Percentiles rank a stretch among this genome's conserved stretches.
These are phyloP conservation scores for Marmota flaviventris DNA, from an alignment of 2,113 vertebrate species.

Conservation along the genomic window DNA sequence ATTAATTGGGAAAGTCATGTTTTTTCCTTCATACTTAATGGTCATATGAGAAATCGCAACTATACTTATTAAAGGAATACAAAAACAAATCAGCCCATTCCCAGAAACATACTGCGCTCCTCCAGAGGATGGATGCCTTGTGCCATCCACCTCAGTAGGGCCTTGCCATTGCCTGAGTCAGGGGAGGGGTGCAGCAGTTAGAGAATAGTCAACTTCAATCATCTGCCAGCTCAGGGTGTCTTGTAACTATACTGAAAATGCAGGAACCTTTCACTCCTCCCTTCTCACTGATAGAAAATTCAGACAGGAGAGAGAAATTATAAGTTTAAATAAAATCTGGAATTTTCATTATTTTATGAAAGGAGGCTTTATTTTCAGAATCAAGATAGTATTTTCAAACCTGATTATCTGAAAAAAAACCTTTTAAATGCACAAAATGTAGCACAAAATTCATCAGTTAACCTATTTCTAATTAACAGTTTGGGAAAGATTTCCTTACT, in stretches of 20 bases:
- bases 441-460: conserved; percentile 13
- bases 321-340: background rate
- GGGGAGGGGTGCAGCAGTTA: background rate
- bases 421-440: background rate
- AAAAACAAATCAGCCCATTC: too few relatives aligned
- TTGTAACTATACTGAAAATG: accelerated
- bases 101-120: too few relatives aligned
- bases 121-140: too few relatives aligned
- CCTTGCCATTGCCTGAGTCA: too few relatives aligned
- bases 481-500: background rate
- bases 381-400: background rate
- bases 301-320: background rate
- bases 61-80: too few relatives aligned
- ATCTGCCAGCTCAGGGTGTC: too few relatives aligned
- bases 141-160: too few relatives aligned
- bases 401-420: background rate
- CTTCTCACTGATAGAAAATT: background rate
- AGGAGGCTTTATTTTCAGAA: conserved; percentile 27
- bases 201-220: accelerated
- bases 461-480: background rate
- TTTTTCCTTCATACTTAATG: too few relatives aligned
- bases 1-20: too few relatives aligned
- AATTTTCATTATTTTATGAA: background rate
- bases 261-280: accelerated
- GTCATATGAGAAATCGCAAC: too few relatives aligned